Percentiles rank a stretch among this genome's conserved stretches.
Evolutionary conservation across 2,113 vertebrate genomes (phyloP).

Genomic region (Suncus etruscus): DNA sequence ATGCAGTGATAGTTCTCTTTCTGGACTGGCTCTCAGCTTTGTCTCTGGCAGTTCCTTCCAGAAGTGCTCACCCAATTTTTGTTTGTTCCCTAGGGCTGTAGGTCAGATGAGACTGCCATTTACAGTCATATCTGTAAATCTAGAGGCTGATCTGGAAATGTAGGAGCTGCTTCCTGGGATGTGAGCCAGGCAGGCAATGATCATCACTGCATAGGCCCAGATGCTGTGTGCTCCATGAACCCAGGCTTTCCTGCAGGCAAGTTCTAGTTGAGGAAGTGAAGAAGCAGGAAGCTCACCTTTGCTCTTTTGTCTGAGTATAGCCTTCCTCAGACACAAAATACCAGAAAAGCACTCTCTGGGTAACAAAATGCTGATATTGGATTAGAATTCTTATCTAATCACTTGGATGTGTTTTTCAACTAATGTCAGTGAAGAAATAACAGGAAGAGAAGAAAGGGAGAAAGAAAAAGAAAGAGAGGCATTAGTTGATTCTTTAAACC

Average conservation of each 20-base stretch:
- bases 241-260: background rate
- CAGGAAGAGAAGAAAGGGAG: background rate
- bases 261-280: background rate
- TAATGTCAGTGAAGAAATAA: background rate
- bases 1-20: background rate
- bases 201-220: background rate
- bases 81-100: background rate
- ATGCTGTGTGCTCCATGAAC: background rate
- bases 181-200: background rate
- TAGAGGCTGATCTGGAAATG: background rate
- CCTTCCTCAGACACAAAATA: slow-evolving; percentile 20
- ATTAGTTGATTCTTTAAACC: background rate
- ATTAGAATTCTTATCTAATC: background rate
- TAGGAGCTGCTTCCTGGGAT: background rate
- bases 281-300: background rate
- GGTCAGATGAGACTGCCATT: background rate
- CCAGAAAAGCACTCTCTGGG: background rate
- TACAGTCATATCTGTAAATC: background rate
- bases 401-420: background rate
- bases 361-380: background rate
- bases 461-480: no score
- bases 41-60: background rate
- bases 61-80: background rate
- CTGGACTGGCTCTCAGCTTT: background rate
- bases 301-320: background rate